A percentile compares a stretch with the other conserved stretches of the same genome.
Conservation (phyloP, 2,113 vertebrate genomes). For the Cyprinodon brontotheroides region DNA sequence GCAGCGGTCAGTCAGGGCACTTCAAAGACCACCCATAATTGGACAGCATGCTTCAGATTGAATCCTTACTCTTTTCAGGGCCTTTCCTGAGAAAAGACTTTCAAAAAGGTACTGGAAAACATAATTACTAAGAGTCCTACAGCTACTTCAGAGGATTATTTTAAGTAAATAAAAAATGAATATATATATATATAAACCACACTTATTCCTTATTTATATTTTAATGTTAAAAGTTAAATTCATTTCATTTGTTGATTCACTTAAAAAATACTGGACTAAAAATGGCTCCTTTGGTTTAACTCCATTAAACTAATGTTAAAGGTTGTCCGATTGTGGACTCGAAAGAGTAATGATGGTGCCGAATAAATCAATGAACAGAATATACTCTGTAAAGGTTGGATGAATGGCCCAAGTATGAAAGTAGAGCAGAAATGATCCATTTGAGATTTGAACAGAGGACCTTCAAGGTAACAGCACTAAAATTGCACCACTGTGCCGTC, state of each 20-base stretch:
- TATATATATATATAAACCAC: background rate
- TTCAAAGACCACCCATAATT: constrained; percentile 63
- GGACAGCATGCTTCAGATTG: background rate
- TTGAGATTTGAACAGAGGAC: too few species aligned
- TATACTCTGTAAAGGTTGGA: background rate
- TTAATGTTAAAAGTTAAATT: background rate
- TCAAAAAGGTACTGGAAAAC: background rate
- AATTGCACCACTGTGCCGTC: too few species aligned
- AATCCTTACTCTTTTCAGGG: background rate
- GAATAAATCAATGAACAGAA: background rate
- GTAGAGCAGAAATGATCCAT: too few species aligned
- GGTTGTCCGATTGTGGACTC: background rate
- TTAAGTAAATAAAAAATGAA: background rate
- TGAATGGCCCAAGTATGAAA: too few species aligned
- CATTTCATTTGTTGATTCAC: background rate
- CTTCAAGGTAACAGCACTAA: too few species aligned
- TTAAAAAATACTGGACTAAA: background rate
- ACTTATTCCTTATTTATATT: background rate
- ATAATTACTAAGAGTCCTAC: background rate
- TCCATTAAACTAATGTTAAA: background rate
- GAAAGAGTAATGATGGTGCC: background rate
- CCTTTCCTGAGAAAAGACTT: background rate
- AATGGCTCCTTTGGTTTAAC: background rate
- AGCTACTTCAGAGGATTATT: background rate
- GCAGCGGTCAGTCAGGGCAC: constrained; percentile 21